Base-by-base conservation (phyloP, 2,113 vertebrate species). In the Hyperopisus bebe region DNA sequence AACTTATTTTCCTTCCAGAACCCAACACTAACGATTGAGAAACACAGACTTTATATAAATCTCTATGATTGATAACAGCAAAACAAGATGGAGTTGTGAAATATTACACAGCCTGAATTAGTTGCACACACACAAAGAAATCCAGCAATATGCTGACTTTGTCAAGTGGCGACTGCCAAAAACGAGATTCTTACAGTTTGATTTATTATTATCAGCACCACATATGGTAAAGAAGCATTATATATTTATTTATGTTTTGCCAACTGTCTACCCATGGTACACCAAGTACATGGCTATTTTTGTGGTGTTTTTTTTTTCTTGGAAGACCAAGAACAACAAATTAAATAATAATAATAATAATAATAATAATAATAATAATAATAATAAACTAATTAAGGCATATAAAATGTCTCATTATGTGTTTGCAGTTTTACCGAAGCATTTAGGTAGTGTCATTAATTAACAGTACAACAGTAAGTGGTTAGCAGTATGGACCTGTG, bases 21-120 rank as follows among this genome's bases (percentile, higher is more conserved):
- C 35, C 31, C 15, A 80, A 80, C 31, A 39, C 31, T 35, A 39
- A 87, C 55, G 50, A 87, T 53, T 87, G 47, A 87, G 85, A 87
- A 87, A 87, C 8, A 53, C 5, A 39, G 85, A 24, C 47, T 27
- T 87, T 87, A 87, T 87, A 53, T 50, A 86, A 27, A 86, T n/a
- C 83, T 13, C 3, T 55, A 87, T 87, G 47, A 53, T 53, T 87
- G 47, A 87, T 87, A 55, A 35, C 85, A 35, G 85, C 27, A 24
- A 87, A 39, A 87, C 42, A 74, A 88, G 62, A 88, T 80, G 42
- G 46, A 24, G 42, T 47, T 87, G 51, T 87, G 82, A 70, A 86
- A 90, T 86, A 70, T 70, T 87, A 35, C 77, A 86, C 82, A 86
- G 42, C 27, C 89, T 46, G 89, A 86, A 90, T 90, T 86, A 86